Conservation (phyloP, 2,888 invertebrate species). For the Tachystola acroxantha region DNA sequence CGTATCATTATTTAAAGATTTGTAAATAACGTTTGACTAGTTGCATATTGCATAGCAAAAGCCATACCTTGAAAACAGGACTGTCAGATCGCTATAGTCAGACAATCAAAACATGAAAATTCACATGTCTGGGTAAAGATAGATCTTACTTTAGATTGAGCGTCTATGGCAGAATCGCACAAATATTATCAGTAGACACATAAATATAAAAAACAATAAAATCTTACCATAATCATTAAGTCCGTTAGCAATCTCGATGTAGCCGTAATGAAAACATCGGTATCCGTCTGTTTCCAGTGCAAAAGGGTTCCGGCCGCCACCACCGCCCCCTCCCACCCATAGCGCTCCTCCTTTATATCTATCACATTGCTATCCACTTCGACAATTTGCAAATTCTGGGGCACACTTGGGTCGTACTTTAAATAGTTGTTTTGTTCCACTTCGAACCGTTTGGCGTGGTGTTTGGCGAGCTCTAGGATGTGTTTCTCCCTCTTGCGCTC, state of each 20-base stretch:
- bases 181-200: too few relatives aligned
- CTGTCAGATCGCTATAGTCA: too few relatives aligned
- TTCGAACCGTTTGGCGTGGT: slow-evolving; percentile 44
- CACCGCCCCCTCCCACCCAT: slow-evolving; percentile 49
- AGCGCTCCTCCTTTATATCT: slow-evolving; percentile 52
- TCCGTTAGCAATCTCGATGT: slow-evolving; percentile 55
- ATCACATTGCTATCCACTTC: slow-evolving; percentile 63
- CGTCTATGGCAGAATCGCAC: too few relatives aligned
- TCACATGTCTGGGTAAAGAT: too few relatives aligned
- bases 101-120: too few relatives aligned
- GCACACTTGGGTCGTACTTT: slow-evolving; percentile 63
- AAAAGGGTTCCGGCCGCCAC: slow-evolving; percentile 57
- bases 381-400: slow-evolving; percentile 64
- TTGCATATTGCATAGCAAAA: too few relatives aligned
- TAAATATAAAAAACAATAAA: too few relatives aligned
- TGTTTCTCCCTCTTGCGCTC: slow-evolving; percentile 56
- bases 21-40: too few relatives aligned
- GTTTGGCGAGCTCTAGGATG: slow-evolving; percentile 53
- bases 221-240: slow-evolving; percentile 63
- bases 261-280: slow-evolving; percentile 52
- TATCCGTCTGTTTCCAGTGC: slow-evolving; percentile 53
- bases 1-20: too few relatives aligned
- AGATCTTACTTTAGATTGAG: too few relatives aligned
- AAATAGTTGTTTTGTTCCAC: slow-evolving; percentile 53
- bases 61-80: too few relatives aligned